A percentile compares a stretch with the other conserved stretches of the same genome.
These are phyloP conservation scores for Gandaritis pyraliata DNA, from an alignment of 2,888 invertebrate species.

Conservation along the genomic window DNA sequence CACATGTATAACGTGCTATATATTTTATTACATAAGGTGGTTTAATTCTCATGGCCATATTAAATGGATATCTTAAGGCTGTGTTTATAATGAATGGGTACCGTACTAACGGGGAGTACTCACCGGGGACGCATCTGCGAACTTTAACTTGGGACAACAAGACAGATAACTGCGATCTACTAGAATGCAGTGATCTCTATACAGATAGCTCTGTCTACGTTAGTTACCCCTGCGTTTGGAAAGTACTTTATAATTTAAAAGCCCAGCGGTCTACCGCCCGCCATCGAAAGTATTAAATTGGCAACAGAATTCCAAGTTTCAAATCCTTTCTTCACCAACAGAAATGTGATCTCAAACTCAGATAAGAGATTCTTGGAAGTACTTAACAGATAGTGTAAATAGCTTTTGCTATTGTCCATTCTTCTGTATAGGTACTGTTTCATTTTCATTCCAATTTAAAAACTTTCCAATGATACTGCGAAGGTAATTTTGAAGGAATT, in stretches of 20 bases:
- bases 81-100: slow-evolving; percentile 54
- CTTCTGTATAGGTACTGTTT: slow-evolving; percentile 33
- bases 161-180: slow-evolving; percentile 52
- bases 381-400: slow-evolving; percentile 23
- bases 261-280: neutral
- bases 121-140: slow-evolving; percentile 61
- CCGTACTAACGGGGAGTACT: slow-evolving; percentile 53
- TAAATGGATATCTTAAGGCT: slow-evolving; percentile 33
- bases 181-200: slow-evolving; percentile 44
- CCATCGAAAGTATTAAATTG: slow-evolving; percentile 24
- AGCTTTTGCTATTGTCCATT: slow-evolving; percentile 29
- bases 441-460: slow-evolving; percentile 38
- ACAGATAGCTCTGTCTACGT: slow-evolving; percentile 30
- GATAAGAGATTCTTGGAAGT: slow-evolving; percentile 29
- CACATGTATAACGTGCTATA: neutral
- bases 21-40: slow-evolving; percentile 9
- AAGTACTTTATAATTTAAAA: slow-evolving; percentile 17
- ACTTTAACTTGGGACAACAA: slow-evolving; percentile 60
- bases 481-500: slow-evolving; percentile 40
- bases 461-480: slow-evolving; percentile 34
- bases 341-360: slow-evolving; percentile 34
- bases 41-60: slow-evolving; percentile 40
- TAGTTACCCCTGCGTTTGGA: slow-evolving; percentile 5
- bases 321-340: slow-evolving; percentile 30
- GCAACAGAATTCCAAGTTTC: slow-evolving; percentile 25